Conservation (phyloP, 2,797 vertebrate species). For the Danionella dracula region DNA sequence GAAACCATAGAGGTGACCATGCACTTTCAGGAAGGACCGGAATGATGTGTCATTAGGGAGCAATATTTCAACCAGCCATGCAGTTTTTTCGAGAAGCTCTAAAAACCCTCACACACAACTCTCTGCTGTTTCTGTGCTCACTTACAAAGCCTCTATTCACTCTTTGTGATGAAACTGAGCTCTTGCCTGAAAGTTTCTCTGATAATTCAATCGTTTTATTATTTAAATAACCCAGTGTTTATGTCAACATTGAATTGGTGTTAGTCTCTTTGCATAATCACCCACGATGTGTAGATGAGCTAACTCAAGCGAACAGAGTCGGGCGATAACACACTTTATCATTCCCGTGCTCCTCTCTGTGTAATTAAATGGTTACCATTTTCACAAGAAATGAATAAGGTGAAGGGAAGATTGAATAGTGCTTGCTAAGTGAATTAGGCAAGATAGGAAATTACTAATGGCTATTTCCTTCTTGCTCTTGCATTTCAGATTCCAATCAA, state of each 20-base stretch:
- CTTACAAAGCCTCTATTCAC: slow-evolving; percentile 32
- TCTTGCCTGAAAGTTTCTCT: slow-evolving; percentile 39
- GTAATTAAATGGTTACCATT: background rate
- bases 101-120: slow-evolving; percentile 28
- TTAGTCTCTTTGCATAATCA: slow-evolving; percentile 34
- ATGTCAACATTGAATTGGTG: slow-evolving; percentile 55
- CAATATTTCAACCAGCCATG: slow-evolving; percentile 66
- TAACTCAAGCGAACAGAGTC: slow-evolving; percentile 25
- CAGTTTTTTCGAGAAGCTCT: slow-evolving; percentile 58
- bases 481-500: slow-evolving; percentile 16
- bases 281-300: slow-evolving; percentile 40
- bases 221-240: slow-evolving; percentile 60
- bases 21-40: slow-evolving; percentile 64
- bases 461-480: background rate
- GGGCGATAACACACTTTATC: slow-evolving; percentile 11
- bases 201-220: slow-evolving; percentile 56
- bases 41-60: slow-evolving; percentile 66
- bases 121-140: slow-evolving; percentile 30
- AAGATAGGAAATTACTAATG: background rate
- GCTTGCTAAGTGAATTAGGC: slow-evolving; percentile 19
- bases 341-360: background rate
- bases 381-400: background rate
- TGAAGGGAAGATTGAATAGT: background rate
- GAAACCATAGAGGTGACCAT: slow-evolving; percentile 68
- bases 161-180: slow-evolving; percentile 52